Conservation (phyloP, 2,888 invertebrate species). For the Eristalis arbustorum region DNA sequence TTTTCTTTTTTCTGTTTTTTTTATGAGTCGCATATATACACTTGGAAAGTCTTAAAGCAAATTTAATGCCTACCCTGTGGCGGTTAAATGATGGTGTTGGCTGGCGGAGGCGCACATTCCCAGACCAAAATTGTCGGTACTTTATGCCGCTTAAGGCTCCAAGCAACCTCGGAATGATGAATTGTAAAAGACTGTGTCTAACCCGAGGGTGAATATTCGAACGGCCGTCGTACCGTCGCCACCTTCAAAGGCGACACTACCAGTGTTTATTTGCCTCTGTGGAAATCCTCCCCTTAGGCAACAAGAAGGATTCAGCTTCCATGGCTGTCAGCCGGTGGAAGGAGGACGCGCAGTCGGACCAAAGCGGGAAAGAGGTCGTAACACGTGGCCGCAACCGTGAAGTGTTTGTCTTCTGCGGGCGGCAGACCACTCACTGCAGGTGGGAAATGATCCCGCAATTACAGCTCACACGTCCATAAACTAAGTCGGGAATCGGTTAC, state of each 20-base stretch:
- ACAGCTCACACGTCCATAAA: slow-evolving; percentile 16
- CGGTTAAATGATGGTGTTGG: slow-evolving; percentile 1
- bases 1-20: background rate
- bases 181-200: slow-evolving; percentile 32
- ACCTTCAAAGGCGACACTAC: slow-evolving; percentile 15
- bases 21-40: slow-evolving; percentile 9
- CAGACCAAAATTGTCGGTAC: slow-evolving; percentile 1
- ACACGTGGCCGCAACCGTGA: slow-evolving; percentile 14
- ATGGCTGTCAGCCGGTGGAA: background rate
- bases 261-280: slow-evolving; percentile 3
- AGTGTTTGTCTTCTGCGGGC: slow-evolving; percentile 28
- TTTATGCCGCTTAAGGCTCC: slow-evolving; percentile 4
- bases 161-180: slow-evolving; percentile 35
- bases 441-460: slow-evolving; percentile 10
- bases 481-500: background rate
- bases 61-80: slow-evolving; percentile 39
- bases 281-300: background rate
- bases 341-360: background rate
- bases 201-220: slow-evolving; percentile 24
- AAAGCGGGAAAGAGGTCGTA: slow-evolving; percentile 33
- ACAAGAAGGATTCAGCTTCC: slow-evolving; percentile 3
- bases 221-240: background rate
- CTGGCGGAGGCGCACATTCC: background rate
- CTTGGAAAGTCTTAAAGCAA: slow-evolving; percentile 28
- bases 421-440: slow-evolving; percentile 4